Conservation (phyloP, 2,888 invertebrate species). For the Dexiosoma caninum region DNA sequence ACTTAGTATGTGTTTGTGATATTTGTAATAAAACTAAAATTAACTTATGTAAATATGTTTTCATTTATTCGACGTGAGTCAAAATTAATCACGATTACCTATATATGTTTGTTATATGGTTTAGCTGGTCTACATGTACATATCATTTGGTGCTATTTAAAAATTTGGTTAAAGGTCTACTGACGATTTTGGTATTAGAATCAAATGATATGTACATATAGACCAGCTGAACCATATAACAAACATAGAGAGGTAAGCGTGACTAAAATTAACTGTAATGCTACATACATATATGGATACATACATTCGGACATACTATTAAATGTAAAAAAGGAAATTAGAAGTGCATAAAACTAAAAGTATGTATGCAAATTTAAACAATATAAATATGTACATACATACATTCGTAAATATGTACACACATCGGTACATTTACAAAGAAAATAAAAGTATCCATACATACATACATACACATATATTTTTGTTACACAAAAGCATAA, state of each 20-base stretch:
- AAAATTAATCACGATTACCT: too few relatives aligned
- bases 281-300: slow-evolving; percentile 7
- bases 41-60: too few relatives aligned
- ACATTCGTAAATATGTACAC: too few relatives aligned
- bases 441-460: neutral
- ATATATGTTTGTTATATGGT: too few relatives aligned
- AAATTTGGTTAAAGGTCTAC: too few relatives aligned
- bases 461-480: slow-evolving; percentile 10
- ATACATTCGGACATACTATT: neutral
- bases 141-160: too few relatives aligned
- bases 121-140: too few relatives aligned
- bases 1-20: slow-evolving; percentile 61
- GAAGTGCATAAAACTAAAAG: neutral
- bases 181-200: too few relatives aligned
- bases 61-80: too few relatives aligned
- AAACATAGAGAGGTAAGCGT: too few relatives aligned
- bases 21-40: slow-evolving; percentile 29
- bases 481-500: slow-evolving; percentile 53
- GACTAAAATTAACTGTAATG: slow-evolving; percentile 5
- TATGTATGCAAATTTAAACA: neutral
- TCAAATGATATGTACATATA: too few relatives aligned
- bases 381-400: neutral
- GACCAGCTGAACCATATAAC: too few relatives aligned
- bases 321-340: neutral
- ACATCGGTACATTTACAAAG: neutral